A percentile compares a stretch with the other conserved stretches of the same genome.
Evolutionary conservation across 2,113 vertebrate species (phyloP).

Genomic region (Gorsachius goisagi): DNA sequence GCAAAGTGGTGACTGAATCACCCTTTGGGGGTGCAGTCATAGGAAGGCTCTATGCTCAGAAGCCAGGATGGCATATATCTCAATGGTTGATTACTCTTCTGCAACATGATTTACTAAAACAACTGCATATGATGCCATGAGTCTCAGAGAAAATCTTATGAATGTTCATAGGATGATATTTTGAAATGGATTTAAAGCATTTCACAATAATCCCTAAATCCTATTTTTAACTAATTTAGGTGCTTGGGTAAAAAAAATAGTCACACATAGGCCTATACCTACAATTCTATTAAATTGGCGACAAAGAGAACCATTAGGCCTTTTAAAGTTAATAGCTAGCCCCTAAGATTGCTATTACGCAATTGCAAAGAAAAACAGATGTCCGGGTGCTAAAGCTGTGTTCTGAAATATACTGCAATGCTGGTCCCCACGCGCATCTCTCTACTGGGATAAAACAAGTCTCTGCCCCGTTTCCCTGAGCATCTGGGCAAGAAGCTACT

Average conservation of each 20-base stretch:
- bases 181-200: neutral
- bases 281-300: neutral
- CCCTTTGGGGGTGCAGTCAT: neutral
- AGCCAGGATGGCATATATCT: neutral
- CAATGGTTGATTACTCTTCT: neutral
- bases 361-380: neutral
- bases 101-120: neutral
- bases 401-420: neutral
- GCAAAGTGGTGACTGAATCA: neutral
- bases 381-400: neutral
- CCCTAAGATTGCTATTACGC: rapidly evolving
- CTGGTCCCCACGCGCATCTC: neutral
- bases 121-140: neutral
- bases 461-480: neutral
- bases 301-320: neutral
- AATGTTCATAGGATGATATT: neutral
- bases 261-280: neutral
- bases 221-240: neutral
- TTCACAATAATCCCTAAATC: neutral
- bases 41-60: neutral
- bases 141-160: neutral
- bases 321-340: neutral
- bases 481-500: neutral
- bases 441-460: neutral
- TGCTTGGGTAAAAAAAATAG: neutral